Percentiles rank a stretch among this genome's conserved stretches.
Evolutionary conservation across 2,888 invertebrate species (phyloP).

Genomic region (Rhyacophila evoluta): DNA sequence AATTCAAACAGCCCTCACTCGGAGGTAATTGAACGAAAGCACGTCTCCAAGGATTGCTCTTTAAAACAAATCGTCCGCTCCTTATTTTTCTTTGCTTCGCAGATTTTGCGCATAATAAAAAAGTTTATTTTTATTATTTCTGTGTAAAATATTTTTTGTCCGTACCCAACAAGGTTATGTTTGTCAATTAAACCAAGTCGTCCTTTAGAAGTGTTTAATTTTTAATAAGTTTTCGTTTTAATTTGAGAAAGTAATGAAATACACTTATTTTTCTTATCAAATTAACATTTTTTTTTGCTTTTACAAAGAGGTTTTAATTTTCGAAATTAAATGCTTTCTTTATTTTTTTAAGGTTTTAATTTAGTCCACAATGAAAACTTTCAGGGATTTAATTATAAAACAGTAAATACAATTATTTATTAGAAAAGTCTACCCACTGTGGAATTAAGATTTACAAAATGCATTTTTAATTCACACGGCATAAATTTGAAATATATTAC

Average conservation of each 20-base stretch:
- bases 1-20: not conserved
- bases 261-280: not conserved
- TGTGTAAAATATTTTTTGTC: not conserved
- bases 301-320: not conserved
- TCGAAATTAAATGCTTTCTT: not conserved
- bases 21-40: not conserved
- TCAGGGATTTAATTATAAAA: not conserved
- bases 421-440: too few species aligned
- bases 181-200: conserved; percentile 13
- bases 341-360: not conserved
- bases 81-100: conserved; percentile 25
- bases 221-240: conserved; percentile 10
- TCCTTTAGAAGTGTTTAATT: conserved; percentile 15
- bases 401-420: not conserved
- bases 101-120: conserved; percentile 22
- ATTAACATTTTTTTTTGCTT: not conserved
- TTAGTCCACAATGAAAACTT: not conserved
- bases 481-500: too few species aligned
- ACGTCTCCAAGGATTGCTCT: conserved; percentile 15
- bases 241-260: not conserved
- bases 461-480: too few species aligned
- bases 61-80: conserved; percentile 13
- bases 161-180: not conserved
- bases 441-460: too few species aligned
- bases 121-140: conserved; percentile 24